A percentile compares a stretch with the other conserved stretches of the same genome.
phyloP scores from a whole-genome alignment of 2,888 invertebrate species.

The Rotaria sp. region DNA sequence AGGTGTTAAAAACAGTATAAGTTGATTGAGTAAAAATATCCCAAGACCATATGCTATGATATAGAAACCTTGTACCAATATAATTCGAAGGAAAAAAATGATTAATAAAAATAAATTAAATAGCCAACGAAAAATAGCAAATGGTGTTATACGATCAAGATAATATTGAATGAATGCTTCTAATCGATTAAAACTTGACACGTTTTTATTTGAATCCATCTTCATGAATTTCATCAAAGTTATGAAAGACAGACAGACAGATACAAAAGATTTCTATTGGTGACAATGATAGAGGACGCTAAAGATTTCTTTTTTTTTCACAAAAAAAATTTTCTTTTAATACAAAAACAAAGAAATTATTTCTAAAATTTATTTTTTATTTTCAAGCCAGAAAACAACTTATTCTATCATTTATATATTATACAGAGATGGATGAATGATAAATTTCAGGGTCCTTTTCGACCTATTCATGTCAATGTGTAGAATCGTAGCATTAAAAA shows the following conservation, averaged over 20 bases:
- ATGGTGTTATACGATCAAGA: not conserved
- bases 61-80: slow-evolving; percentile 79
- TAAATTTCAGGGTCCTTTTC: not conserved
- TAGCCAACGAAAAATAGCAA: not conserved
- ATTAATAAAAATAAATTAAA: not conserved
- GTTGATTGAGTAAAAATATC: slow-evolving; percentile 95
- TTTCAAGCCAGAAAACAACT: not conserved
- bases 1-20: slow-evolving; percentile 98
- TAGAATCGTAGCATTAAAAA: not conserved
- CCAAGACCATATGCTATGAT: slow-evolving; percentile 97
- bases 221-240: not conserved
- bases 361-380: not conserved
- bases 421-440: not conserved
- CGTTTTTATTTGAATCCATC: not conserved
- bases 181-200: not conserved
- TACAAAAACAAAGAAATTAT: not conserved
- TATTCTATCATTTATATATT: not conserved
- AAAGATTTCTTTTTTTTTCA: not conserved
- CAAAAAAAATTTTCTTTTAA: not conserved
- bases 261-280: not conserved
- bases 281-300: not conserved
- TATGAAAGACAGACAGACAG: not conserved
- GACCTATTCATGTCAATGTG: not conserved
- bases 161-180: not conserved
- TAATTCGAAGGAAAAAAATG: not conserved